Percentiles rank a stretch among this genome's conserved stretches.
Evolutionary conservation across 1,140 invertebrate genomes (phyloP).

Genomic region (Contarinia nasturtii): DNA sequence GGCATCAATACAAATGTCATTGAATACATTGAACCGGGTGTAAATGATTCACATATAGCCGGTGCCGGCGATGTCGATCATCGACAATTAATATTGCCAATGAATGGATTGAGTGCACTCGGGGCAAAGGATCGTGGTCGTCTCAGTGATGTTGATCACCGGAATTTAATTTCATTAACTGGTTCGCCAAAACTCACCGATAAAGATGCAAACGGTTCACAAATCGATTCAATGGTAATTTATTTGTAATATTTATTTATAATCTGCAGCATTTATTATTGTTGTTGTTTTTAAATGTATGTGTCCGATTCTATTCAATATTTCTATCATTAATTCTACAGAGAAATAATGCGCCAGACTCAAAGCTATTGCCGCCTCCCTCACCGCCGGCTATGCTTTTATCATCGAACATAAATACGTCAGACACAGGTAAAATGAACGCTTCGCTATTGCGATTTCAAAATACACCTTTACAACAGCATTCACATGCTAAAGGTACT

Average conservation of each 20-base stretch:
- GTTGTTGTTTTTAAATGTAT: neutral
- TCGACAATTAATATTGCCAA: constrained; percentile 15
- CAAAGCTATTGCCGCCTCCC: constrained; percentile 15
- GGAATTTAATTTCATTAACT: constrained; percentile 66
- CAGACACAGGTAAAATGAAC: neutral
- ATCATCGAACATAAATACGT: neutral
- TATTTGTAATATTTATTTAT: neutral
- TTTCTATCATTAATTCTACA: constrained; percentile 2
- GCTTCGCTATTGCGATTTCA: neutral
- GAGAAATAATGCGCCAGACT: constrained; percentile 9
- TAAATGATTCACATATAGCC: constrained; percentile 16
- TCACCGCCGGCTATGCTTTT: constrained; percentile 10
- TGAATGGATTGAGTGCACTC: neutral
- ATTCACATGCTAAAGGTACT: no score
- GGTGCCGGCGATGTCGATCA: constrained; percentile 38
- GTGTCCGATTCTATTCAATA: neutral
- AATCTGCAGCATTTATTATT: neutral
- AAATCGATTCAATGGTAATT: neutral
- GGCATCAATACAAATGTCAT: constrained; percentile 25
- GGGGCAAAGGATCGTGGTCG: constrained; percentile 11
- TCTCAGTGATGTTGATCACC: constrained; percentile 51
- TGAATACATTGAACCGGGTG: constrained; percentile 33
- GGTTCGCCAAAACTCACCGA: constrained; percentile 37
- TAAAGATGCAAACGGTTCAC: constrained; percentile 4
- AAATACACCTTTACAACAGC: no score